Percentiles rank a stretch among this genome's conserved stretches.
These are phyloP conservation scores for Plutella xylostella DNA, from an alignment of 2,888 invertebrate species.

Conservation along the genomic window DNA sequence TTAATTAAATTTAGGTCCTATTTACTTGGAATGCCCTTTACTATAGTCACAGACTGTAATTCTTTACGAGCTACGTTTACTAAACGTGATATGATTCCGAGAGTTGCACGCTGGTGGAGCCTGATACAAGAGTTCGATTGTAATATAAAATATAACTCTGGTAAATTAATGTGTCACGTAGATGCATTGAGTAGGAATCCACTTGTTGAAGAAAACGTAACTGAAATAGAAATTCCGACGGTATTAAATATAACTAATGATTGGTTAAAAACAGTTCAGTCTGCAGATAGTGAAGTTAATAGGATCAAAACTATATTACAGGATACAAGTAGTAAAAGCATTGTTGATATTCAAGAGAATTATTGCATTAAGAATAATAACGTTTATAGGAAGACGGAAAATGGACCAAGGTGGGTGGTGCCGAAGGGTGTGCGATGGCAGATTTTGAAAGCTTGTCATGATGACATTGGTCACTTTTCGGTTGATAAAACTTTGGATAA, in stretches of 20 bases:
- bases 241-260: neutral
- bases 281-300: neutral
- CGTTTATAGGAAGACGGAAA: neutral
- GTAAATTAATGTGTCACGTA: slow-evolving; percentile 17
- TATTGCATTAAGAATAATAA: slow-evolving; percentile 6
- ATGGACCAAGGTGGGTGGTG: slow-evolving; percentile 9
- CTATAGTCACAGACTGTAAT: slow-evolving; percentile 19
- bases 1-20: slow-evolving; percentile 19
- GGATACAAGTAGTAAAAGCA: neutral
- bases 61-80: slow-evolving; percentile 18
- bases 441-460: slow-evolving; percentile 16
- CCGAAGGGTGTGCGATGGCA: slow-evolving; percentile 16
- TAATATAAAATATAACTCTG: slow-evolving; percentile 20
- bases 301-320: neutral
- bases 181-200: slow-evolving; percentile 22
- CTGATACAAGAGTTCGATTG: slow-evolving; percentile 21
- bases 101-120: slow-evolving; percentile 24
- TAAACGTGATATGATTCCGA: slow-evolving; percentile 18
- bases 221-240: neutral
- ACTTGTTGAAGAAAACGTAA: neutral
- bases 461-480: slow-evolving; percentile 18
- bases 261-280: neutral
- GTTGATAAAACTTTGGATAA: slow-evolving; percentile 18
- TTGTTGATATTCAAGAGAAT: slow-evolving; percentile 1
- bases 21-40: slow-evolving; percentile 14